Base-by-base conservation (phyloP, 2,797 vertebrate genomes). In the Pseudopleuronectes americanus region DNA sequence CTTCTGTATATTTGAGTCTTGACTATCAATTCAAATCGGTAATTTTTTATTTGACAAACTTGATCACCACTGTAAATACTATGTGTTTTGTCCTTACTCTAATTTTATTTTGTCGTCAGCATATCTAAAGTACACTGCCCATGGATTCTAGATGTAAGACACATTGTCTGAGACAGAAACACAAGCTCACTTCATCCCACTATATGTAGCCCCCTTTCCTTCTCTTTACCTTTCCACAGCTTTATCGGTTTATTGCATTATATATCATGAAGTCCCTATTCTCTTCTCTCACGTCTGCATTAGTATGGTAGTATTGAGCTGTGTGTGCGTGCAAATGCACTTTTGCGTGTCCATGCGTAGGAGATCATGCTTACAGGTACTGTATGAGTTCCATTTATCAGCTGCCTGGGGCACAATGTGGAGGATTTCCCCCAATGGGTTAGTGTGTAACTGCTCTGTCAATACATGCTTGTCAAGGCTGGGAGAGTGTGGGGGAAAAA, bases 381-480 rank as follows among this genome's bases (percentile, higher is more conserved):
- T 84, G 86, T 92, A 93, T 90, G 89, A 92, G 90, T 94, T 93
- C 91, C 89, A 94, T 94, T 95, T 94, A 94, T 94, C 93, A 94
- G 93, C 93, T 92, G 94, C 94, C 94, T 92, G 88, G 92, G 94
- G 92, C 92, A 93, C 92, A 93, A 90, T 93, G 89, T 94, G 88
- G 92, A 94, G 92, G 93, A 93, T 93, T 95, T 95, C 93, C 94
- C 94, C 92, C 92, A 94, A 93, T 93, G 96, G 96, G 96, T 96
- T 95, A 94, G 95, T 92, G 94, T 94, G 96, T 97, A 97, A 97
- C 96, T 96, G 95, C 94, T 96, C 96, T 97, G 97, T 98, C 97
- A 95, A 97, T 99, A 97, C 94, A 82, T 93, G 94, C 89, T 96
- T 97, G 96, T 97, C 96, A 97, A 96, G 95, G 94, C 90, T 68